phyloP scores from a whole-genome alignment of 2,888 invertebrate species.

The Tetheella fluctuosa region DNA sequence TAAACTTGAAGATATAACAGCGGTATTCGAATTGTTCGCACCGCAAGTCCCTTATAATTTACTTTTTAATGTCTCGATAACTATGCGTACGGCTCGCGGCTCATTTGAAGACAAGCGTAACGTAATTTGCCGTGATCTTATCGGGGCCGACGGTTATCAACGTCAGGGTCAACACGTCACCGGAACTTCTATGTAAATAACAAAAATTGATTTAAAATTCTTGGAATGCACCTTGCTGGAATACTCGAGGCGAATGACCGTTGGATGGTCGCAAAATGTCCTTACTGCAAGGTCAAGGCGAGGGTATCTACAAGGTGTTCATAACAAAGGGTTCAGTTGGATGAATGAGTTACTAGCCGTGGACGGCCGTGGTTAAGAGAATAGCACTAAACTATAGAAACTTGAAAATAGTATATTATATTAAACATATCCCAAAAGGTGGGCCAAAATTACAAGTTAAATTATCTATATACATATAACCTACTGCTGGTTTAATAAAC shows the following conservation, averaged over 20 bases:
- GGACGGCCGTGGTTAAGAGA: no score
- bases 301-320: constrained; percentile 22
- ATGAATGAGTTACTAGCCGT: neutral
- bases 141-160: constrained; percentile 35
- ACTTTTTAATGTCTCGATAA: constrained; percentile 19
- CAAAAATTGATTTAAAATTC: constrained; percentile 1
- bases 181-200: constrained; percentile 39
- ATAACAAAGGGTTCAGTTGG: neutral
- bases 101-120: constrained; percentile 57
- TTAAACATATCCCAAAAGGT: no score
- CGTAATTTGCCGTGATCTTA: constrained; percentile 58
- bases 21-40: neutral
- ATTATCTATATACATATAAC: neutral
- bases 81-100: constrained; percentile 31
- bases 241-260: constrained; percentile 54
- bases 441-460: no score
- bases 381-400: no score
- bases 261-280: constrained; percentile 38
- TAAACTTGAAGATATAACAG: no score
- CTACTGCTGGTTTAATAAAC: neutral
- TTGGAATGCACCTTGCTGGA: neutral
- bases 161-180: constrained; percentile 51
- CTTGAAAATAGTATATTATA: no score
- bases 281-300: constrained; percentile 50
- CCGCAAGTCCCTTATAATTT: neutral